phyloP scores from a whole-genome alignment of 1,140 invertebrate genomes.

The Sycophila sp. region DNA sequence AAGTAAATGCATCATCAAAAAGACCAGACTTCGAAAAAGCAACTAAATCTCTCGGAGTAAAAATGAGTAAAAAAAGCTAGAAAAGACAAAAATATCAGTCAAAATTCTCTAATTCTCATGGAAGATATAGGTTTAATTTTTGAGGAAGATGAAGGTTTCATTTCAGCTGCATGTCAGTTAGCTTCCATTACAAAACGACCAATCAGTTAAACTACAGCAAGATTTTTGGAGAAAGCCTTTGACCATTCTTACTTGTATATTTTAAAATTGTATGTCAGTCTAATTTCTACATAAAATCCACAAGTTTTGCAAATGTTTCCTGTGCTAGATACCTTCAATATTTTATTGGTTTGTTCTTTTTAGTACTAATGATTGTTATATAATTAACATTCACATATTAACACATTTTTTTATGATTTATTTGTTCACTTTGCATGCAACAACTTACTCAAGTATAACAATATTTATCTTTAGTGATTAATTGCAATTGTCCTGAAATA shows the following conservation, averaged over 20 bases:
- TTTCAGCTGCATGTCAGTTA: slow-evolving; percentile 80
- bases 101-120: slow-evolving; percentile 83
- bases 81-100: slow-evolving; percentile 47
- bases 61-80: slow-evolving; percentile 48
- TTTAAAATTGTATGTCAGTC: slow-evolving; percentile 75
- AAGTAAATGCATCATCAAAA: slow-evolving; percentile 90
- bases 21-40: slow-evolving; percentile 89
- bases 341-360: slow-evolving; percentile 71
- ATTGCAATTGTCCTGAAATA: slow-evolving; percentile 57
- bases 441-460: slow-evolving; percentile 86
- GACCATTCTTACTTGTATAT: slow-evolving; percentile 81
- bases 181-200: slow-evolving; percentile 84
- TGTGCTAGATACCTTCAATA: slow-evolving; percentile 70
- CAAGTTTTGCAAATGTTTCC: slow-evolving; percentile 68
- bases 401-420: slow-evolving; percentile 71
- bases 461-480: slow-evolving; percentile 76
- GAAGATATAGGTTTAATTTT: slow-evolving; percentile 91
- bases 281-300: slow-evolving; percentile 75
- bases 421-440: slow-evolving; percentile 87
- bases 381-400: neutral
- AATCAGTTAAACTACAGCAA: slow-evolving; percentile 78
- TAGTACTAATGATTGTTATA: neutral
- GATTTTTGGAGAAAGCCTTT: slow-evolving; percentile 76
- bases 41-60: slow-evolving; percentile 87
- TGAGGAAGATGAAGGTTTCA: slow-evolving; percentile 88